These are phyloP conservation scores for Pseudopleuronectes americanus DNA, from an alignment of 2,797 vertebrate species.

Conservation along the genomic window DNA sequence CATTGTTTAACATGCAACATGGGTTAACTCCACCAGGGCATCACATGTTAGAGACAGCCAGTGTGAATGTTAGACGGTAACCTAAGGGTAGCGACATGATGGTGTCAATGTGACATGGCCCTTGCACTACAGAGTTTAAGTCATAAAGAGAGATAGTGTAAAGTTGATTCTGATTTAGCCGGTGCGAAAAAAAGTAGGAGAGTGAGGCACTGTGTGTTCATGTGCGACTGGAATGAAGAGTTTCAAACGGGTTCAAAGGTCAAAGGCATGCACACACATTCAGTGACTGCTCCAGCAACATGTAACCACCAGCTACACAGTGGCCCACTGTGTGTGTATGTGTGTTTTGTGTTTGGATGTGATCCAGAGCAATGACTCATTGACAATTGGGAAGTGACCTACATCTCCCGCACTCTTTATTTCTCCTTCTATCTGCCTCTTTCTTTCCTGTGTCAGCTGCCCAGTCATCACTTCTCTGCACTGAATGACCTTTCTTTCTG, in stretches of 20 bases:
- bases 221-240: constrained; percentile 53
- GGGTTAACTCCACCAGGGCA: background rate
- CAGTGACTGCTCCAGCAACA: constrained; percentile 24
- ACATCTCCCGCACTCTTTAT: constrained; percentile 70
- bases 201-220: constrained; percentile 11
- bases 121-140: constrained; percentile 21
- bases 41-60: constrained; percentile 12
- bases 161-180: constrained; percentile 21
- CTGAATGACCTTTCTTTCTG: constrained; percentile 72
- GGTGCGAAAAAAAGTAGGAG: constrained; percentile 17
- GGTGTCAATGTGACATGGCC: constrained; percentile 44
- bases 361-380: constrained; percentile 75
- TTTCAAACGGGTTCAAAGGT: constrained; percentile 64
- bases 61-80: constrained; percentile 10
- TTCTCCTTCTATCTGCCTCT: constrained; percentile 69
- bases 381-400: constrained; percentile 79
- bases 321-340: constrained; percentile 19
- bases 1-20: background rate
- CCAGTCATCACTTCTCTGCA: constrained; percentile 75
- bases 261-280: constrained; percentile 59
- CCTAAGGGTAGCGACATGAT: constrained; percentile 18
- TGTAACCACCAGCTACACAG: constrained; percentile 17
- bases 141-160: constrained; percentile 31
- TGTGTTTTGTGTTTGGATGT: constrained; percentile 48
- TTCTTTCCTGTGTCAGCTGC: constrained; percentile 78